These are phyloP conservation scores for Garrulus glandarius DNA, from an alignment of 2,797 vertebrate species.

Conservation along the genomic window DNA sequence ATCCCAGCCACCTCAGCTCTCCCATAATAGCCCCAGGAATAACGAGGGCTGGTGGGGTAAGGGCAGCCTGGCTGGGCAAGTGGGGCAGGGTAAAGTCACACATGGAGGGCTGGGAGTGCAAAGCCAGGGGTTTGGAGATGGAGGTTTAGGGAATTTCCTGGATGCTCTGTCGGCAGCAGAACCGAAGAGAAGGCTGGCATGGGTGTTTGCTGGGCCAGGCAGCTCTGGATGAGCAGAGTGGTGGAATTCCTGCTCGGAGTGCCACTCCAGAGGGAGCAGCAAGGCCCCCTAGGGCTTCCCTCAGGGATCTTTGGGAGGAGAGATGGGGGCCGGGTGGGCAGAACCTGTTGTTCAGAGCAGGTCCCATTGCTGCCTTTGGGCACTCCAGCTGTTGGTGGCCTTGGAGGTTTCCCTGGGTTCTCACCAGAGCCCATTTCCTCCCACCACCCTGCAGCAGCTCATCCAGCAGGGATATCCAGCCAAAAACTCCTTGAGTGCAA, in stretches of 20 bases:
- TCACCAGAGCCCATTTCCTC: neutral
- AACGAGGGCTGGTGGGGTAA: neutral
- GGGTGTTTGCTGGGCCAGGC: neutral
- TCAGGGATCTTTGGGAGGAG: accelerated
- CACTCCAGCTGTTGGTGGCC: neutral
- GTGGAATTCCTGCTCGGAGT: neutral
- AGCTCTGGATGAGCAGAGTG: neutral
- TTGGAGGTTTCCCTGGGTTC: neutral
- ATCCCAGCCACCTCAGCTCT: neutral
- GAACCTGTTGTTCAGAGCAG: neutral
- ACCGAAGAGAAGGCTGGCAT: neutral
- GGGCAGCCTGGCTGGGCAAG: neutral
- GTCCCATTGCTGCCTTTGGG: neutral
- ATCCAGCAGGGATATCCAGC: neutral
- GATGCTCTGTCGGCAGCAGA: neutral
- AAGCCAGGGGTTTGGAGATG: neutral
- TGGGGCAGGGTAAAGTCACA: neutral
- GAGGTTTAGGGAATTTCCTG: neutral
- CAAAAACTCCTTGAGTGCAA: neutral
- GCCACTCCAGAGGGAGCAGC: neutral
- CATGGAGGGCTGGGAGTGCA: accelerated
- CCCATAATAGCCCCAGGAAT: neutral
- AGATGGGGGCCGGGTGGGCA: neutral
- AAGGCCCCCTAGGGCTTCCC: neutral
- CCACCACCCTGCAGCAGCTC: neutral